Evolutionary conservation across 2,888 invertebrate species (phyloP).

Genomic region (Malthinus flaveolus): DNA sequence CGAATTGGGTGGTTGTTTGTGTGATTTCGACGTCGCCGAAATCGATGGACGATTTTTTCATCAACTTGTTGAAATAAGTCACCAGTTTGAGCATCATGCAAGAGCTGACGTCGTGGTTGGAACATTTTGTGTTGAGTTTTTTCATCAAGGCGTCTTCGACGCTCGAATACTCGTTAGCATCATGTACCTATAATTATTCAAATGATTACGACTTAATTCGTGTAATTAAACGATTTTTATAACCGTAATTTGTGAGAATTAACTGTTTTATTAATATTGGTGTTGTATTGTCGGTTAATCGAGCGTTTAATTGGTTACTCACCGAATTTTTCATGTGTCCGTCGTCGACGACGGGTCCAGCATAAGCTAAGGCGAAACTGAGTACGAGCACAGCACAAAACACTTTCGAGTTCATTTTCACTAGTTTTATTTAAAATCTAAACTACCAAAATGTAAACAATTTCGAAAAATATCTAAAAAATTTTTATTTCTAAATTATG

Average conservation of each 20-base stretch:
- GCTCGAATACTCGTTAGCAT: conserved; percentile 48
- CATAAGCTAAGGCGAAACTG: conserved; percentile 41
- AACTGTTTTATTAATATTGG: too few species aligned
- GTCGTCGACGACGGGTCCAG: conserved; percentile 52
- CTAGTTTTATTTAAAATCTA: conserved; percentile 8
- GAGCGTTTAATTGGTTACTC: conserved; percentile 32
- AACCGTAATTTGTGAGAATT: too few species aligned
- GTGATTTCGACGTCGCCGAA: conserved; percentile 77
- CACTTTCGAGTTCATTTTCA: conserved; percentile 49
- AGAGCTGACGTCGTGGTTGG: conserved; percentile 75
- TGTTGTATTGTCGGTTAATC: too few species aligned
- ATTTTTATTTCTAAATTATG: conserved; percentile 8
- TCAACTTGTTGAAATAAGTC: conserved; percentile 76
- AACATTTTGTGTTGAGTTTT: conserved; percentile 77
- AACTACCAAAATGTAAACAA: neutral
- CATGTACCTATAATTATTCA: conserved; percentile 51
- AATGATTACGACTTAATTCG: neutral
- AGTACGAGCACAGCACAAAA: conserved; percentile 49
- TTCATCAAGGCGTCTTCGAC: conserved; percentile 73
- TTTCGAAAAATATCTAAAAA: conserved; percentile 13
- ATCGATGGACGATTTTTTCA: conserved; percentile 79
- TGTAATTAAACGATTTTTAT: too few species aligned
- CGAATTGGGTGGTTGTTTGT: conserved; percentile 58
- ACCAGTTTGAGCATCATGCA: conserved; percentile 83
- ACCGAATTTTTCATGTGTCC: conserved; percentile 51